Percentiles rank a stretch among this genome's conserved stretches.
phyloP scores from a whole-genome alignment of 2,113 vertebrate genomes.

The Ursus arctos region DNA sequence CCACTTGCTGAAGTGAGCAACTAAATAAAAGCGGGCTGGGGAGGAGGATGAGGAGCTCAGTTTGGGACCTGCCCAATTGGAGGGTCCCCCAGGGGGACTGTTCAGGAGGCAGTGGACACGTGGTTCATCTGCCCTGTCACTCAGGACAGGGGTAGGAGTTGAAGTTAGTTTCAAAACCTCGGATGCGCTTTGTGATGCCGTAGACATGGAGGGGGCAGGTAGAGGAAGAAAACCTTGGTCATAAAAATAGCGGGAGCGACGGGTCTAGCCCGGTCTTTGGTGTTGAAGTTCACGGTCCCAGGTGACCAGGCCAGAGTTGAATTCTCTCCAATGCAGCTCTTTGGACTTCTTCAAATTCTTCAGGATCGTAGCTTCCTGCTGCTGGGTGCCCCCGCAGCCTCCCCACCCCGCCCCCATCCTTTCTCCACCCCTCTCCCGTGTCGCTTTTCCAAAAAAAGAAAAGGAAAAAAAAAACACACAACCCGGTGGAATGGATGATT shows the following conservation, averaged over 20 bases:
- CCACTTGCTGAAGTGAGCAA: not conserved
- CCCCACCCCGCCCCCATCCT: not conserved
- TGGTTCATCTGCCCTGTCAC: not conserved
- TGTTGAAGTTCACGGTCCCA: constrained; percentile 50
- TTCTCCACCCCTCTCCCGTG: not conserved
- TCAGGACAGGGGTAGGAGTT: not conserved
- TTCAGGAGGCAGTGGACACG: not conserved
- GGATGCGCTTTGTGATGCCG: constrained; percentile 59
- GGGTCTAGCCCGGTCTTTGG: not conserved
- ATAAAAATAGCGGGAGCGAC: not conserved
- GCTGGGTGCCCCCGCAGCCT: not conserved
- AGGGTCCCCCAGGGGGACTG: not conserved
- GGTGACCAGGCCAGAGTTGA: not conserved
- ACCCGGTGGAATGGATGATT: constrained; percentile 77
- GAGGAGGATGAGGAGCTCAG: not conserved
- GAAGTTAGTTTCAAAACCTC: not conserved
- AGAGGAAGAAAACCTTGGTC: constrained; percentile 31
- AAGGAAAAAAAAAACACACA: fast-evolving
- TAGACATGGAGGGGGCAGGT: not conserved
- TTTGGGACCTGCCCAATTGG: not conserved
- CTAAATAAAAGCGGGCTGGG: not conserved
- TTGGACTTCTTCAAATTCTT: constrained; percentile 52
- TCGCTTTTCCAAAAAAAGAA: constrained; percentile 55
- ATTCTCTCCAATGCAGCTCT: constrained; percentile 54
- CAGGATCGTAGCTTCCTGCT: constrained; percentile 50